phyloP scores from a whole-genome alignment of 2,888 invertebrate genomes.

The Athripsodes cinereus region DNA sequence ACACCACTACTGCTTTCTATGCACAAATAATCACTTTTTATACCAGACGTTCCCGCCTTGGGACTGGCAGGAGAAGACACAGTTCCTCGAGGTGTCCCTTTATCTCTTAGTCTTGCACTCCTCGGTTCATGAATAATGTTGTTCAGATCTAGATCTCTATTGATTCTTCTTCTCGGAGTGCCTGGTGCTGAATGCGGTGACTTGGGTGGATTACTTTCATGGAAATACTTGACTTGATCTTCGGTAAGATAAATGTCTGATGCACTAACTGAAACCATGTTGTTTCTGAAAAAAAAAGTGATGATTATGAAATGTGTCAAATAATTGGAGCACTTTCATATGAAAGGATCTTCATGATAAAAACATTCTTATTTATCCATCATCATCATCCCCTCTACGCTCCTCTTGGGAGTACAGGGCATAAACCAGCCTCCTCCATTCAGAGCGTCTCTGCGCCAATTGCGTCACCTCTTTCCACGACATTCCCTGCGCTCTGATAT shows the following conservation, averaged over 20 bases:
- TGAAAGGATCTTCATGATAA: too few species aligned
- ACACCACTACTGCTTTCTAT: too few species aligned
- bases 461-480: too few species aligned
- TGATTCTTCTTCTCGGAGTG: conserved; percentile 40
- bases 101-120: conserved; percentile 38
- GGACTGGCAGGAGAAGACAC: conserved; percentile 43
- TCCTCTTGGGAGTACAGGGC: too few species aligned
- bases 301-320: too few species aligned
- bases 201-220: conserved; percentile 36
- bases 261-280: conserved; percentile 46
- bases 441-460: too few species aligned
- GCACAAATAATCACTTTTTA: too few species aligned
- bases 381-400: too few species aligned
- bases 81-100: conserved; percentile 32
- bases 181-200: conserved; percentile 36
- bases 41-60: conserved; percentile 42
- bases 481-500: too few species aligned
- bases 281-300: conserved; percentile 38
- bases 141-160: conserved; percentile 44
- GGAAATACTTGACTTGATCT: conserved; percentile 47
- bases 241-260: conserved; percentile 52
- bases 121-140: conserved; percentile 46
- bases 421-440: too few species aligned
- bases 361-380: too few species aligned
- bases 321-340: too few species aligned